These are phyloP conservation scores for Acipenser transmontanus DNA, from an alignment of 2,797 vertebrate genomes.

Conservation along the genomic window DNA sequence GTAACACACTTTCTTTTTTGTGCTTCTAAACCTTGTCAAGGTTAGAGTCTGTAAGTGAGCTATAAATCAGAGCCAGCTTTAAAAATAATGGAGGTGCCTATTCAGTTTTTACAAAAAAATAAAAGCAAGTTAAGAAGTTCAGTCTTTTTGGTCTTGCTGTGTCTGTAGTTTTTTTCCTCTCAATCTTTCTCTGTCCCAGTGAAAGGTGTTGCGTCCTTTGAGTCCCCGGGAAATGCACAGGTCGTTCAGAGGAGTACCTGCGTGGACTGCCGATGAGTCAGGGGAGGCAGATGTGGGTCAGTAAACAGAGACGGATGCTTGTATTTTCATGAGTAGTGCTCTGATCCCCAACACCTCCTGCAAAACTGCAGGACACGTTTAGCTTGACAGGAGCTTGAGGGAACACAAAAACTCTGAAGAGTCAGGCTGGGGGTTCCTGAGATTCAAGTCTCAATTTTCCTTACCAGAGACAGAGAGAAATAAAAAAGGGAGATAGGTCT, in stretches of 20 bases:
- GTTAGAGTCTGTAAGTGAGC: not conserved
- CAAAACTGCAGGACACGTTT: not conserved
- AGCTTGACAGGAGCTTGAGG: not conserved
- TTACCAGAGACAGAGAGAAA: not conserved
- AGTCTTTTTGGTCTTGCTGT: not conserved
- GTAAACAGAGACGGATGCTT: not conserved
- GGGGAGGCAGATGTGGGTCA: not conserved
- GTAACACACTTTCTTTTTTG: too few species aligned
- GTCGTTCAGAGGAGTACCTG: not conserved
- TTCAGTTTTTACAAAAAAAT: not conserved
- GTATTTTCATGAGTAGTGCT: not conserved
- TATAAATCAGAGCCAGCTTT: not conserved
- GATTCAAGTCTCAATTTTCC: slow-evolving; percentile 5
- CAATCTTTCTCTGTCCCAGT: not conserved
- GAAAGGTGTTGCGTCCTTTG: not conserved
- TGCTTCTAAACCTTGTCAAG: not conserved
- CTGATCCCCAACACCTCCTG: not conserved
- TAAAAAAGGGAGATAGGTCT: not conserved
- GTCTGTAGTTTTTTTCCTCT: not conserved
- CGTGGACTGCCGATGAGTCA: not conserved
- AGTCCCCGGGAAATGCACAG: not conserved
- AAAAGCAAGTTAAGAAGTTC: not conserved
- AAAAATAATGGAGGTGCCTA: not conserved
- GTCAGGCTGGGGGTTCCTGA: not conserved
- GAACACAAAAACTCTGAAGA: too few species aligned